These are phyloP conservation scores for Drosophila aff. DNA, from an alignment of 1,140 invertebrate genomes.

Conservation along the genomic window DNA sequence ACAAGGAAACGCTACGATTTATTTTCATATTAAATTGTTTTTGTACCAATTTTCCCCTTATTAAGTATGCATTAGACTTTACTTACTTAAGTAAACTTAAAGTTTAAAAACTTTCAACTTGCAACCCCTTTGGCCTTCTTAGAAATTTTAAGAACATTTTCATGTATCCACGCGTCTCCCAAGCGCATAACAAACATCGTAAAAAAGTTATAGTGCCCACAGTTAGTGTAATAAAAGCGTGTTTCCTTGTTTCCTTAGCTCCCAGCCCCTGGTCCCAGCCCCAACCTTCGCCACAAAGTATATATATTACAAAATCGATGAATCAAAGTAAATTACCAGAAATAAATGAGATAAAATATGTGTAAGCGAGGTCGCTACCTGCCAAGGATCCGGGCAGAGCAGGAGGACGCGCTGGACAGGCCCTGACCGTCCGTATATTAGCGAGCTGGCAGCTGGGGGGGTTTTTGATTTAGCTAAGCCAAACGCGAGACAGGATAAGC, in stretches of 20 bases:
- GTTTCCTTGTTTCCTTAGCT: constrained; percentile 43
- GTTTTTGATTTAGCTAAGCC: constrained; percentile 51
- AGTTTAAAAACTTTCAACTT: constrained; percentile 12
- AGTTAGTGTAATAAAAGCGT: constrained; percentile 59
- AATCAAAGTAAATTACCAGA: constrained; percentile 84
- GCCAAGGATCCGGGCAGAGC: not conserved
- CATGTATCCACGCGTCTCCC: constrained; percentile 28
- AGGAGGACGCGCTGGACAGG: constrained; percentile 1
- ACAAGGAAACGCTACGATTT: not conserved
- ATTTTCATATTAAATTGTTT: too few relatives aligned
- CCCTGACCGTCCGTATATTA: constrained; percentile 34
- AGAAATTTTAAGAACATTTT: constrained; percentile 31
- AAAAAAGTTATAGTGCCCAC: constrained; percentile 33
- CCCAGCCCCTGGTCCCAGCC: not conserved
- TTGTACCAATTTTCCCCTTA: not conserved
- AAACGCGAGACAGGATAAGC: constrained; percentile 44
- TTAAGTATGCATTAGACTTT: not conserved
- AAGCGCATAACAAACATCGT: constrained; percentile 33
- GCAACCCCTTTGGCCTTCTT: constrained; percentile 1
- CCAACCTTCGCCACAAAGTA: constrained; percentile 10
- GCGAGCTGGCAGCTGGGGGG: constrained; percentile 16
- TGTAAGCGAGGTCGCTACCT: constrained; percentile 54
- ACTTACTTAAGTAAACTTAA: not conserved
- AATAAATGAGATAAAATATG: constrained; percentile 83
- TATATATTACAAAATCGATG: constrained; percentile 81